Base-by-base conservation (phyloP, 1,140 invertebrate species). In the Phymastichus coffea region DNA sequence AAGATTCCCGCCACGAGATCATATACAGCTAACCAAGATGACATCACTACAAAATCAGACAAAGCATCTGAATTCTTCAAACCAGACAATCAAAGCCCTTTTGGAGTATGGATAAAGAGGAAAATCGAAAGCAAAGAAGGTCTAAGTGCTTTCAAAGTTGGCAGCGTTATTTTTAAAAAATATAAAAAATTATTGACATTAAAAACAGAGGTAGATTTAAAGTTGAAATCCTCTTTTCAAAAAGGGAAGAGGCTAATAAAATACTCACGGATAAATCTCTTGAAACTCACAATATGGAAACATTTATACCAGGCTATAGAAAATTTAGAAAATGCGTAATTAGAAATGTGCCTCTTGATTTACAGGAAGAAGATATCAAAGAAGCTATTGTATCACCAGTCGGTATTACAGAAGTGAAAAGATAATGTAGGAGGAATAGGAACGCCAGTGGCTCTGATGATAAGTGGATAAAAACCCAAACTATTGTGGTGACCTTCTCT, bases 111-210 rank as follows among this genome's bases (percentile, higher is more conserved):
- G 46, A 17, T 48, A 10, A 25, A 28, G n/a, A n/a, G n/a, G 15
- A 48, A 28, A 25, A 28, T 25, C 22, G 10, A 25, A n/a, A n/a
- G n/a, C n/a, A n/a, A n/a, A n/a, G n/a, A n/a, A n/a, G n/a, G n/a
- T n/a, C 33, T 60, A 12, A 53, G 47, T 19, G 52, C 52, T 12
- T 52, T 25, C 37, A 60, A 46, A 35, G 33, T 53, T 19, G 57
- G 48, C 14, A 46, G 25, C n/a, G 19, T 60, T 15, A 7, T 53
- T 33, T 19, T 26, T 7, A 15, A 15, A 25, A 52, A 38, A 20
- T 60, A 38, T 23, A 60, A 38, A 1, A 30, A 17, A 38, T 53
- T 6, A 12, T 7, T 14, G 30, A 60, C 20, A 26, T 60, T 4
- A 53, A 38, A 46, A 53, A 17, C 15, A 51, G 53, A 15, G 46